Conservation (phyloP, 1,140 invertebrate genomes). For the Varroa destructor region DNA sequence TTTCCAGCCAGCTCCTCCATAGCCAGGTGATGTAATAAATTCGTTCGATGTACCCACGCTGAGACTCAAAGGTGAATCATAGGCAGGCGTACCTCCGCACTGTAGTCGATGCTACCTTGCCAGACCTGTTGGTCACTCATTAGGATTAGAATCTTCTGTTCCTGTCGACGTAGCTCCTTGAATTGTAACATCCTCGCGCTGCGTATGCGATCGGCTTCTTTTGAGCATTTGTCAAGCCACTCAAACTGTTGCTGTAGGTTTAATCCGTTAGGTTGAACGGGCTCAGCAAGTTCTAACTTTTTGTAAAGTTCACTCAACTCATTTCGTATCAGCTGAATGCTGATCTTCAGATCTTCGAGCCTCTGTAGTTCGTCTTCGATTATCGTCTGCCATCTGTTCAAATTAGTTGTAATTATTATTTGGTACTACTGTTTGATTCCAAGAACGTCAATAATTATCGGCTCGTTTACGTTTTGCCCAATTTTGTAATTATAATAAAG, state of each 20-base stretch:
- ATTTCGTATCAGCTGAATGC: not conserved
- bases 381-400: not conserved
- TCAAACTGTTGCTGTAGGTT: slow-evolving; percentile 17
- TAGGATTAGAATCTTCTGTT: not conserved
- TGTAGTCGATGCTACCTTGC: not conserved
- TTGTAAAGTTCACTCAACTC: not conserved
- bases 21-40: too few relatives aligned
- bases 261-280: not conserved
- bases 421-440: too few relatives aligned
- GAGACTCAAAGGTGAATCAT: too few relatives aligned
- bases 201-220: not conserved
- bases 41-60: too few relatives aligned
- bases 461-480: too few relatives aligned
- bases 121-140: not conserved
- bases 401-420: too few relatives aligned
- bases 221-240: not conserved
- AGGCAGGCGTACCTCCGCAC: too few relatives aligned
- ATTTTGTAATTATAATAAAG: too few relatives aligned
- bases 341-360: not conserved
- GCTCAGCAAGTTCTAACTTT: not conserved
- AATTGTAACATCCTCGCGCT: not conserved
- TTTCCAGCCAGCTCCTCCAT: too few relatives aligned
- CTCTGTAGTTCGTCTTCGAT: slow-evolving; percentile 22
- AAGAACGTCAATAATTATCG: too few relatives aligned
- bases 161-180: not conserved